Evolutionary conservation across 2,113 vertebrate species (phyloP).

Genomic region (Camelus dromedarius): DNA sequence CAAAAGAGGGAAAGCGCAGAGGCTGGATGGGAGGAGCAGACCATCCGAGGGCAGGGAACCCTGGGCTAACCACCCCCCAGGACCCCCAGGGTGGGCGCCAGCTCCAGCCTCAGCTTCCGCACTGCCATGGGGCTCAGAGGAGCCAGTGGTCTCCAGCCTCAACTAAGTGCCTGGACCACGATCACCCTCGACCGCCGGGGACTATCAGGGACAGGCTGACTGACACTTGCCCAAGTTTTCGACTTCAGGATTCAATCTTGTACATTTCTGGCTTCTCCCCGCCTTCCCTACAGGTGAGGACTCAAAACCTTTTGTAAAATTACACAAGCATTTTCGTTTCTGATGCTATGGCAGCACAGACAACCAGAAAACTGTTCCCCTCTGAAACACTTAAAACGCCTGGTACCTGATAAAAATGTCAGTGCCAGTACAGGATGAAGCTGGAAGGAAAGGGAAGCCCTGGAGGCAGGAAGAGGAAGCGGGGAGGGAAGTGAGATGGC

Average conservation of each 20-base stretch:
- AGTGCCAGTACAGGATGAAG: fast-evolving
- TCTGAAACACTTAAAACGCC: neutral
- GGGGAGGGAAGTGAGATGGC: neutral
- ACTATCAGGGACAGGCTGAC: fast-evolving
- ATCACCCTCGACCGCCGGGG: fast-evolving
- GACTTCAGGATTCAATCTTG: neutral
- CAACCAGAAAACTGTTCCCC: neutral
- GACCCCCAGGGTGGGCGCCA: fast-evolving
- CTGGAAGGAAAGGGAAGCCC: neutral
- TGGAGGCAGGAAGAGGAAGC: neutral
- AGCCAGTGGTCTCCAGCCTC: neutral
- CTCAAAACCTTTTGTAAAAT: neutral
- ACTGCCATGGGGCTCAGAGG: neutral
- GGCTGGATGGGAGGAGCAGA: neutral
- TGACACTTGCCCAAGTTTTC: neutral
- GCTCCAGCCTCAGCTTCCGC: neutral
- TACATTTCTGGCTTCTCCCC: neutral
- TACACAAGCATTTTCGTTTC: neutral
- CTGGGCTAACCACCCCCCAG: fast-evolving
- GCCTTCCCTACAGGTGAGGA: neutral
- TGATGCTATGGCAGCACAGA: neutral
- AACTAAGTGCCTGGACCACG: fast-evolving
- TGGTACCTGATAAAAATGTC: neutral
- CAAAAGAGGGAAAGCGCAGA: neutral
- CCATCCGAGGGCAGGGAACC: neutral